Percentiles rank a stretch among this genome's conserved stretches.
These are phyloP conservation scores for Acipenser oxyrinchus DNA, from an alignment of 2,797 vertebrate genomes.

Conservation along the genomic window DNA sequence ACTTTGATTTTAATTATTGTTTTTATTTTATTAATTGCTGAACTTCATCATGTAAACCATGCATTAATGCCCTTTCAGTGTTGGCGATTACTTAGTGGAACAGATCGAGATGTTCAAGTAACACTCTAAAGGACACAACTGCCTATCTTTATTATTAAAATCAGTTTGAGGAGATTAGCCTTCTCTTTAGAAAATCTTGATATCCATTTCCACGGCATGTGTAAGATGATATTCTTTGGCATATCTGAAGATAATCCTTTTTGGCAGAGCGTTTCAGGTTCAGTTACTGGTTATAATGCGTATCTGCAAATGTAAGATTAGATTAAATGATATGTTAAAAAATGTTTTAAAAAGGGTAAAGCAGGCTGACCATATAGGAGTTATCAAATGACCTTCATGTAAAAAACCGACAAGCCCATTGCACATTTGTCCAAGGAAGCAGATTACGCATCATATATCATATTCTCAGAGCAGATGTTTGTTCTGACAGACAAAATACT, in stretches of 20 bases:
- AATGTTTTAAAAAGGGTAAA: conserved; percentile 27
- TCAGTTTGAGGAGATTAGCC: conserved; percentile 12
- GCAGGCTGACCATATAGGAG: conserved; percentile 37
- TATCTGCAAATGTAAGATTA: conserved; percentile 42
- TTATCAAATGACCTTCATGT: conserved; percentile 56
- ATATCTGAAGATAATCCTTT: conserved; percentile 53
- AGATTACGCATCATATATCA: conserved; percentile 56
- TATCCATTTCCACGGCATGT: conserved; percentile 43
- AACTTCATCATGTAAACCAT: no score
- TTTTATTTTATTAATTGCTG: no score
- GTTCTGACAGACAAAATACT: no score
- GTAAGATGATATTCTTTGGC: conserved; percentile 40
- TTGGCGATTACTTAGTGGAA: no score
- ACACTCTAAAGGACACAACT: no score
- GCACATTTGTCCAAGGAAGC: conserved; percentile 49
- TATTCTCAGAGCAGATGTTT: conserved; percentile 19
- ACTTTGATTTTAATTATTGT: no score
- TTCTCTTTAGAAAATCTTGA: conserved; percentile 30
- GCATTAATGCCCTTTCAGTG: no score
- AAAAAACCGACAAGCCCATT: conserved; percentile 41
- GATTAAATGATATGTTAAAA: conserved; percentile 8
- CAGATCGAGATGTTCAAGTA: no score
- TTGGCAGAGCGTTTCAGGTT: conserved; percentile 42
- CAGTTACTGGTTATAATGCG: conserved; percentile 48
- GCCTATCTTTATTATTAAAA: neutral